Percentiles rank a stretch among this genome's conserved stretches.
Conservation (phyloP, 2,888 invertebrate species). For the Polydrusus pterygomalis region DNA sequence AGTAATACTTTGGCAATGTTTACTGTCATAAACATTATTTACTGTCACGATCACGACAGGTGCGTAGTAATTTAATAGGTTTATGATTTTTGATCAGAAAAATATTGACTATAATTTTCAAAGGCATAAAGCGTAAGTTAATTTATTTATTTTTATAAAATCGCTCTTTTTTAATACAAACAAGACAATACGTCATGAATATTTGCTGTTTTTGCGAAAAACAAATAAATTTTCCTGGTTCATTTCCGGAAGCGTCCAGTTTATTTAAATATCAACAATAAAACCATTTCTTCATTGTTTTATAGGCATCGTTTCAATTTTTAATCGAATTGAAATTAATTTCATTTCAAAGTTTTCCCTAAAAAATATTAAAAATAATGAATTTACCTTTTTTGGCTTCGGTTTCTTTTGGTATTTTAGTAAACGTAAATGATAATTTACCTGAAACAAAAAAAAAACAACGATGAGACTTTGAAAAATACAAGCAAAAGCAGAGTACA, state of each 20-base stretch:
- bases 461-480: no score
- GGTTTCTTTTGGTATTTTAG: no score
- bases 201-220: neutral
- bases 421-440: no score
- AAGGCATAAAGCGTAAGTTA: neutral
- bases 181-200: neutral
- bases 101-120: neutral
- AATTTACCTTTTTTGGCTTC: no score
- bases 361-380: no score
- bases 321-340: constrained; percentile 12
- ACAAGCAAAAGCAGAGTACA: no score
- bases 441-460: no score
- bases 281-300: constrained; percentile 5
- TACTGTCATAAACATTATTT: no score
- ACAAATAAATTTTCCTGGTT: constrained; percentile 13
- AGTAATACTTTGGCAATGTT: no score
- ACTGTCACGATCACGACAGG: no score
- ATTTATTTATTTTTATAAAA: neutral
- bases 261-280: constrained; percentile 12
- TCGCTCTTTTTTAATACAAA: neutral
- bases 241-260: neutral
- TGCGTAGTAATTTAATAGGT: no score
- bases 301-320: constrained; percentile 2
- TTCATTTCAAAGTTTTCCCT: neutral
- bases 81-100: no score